Evolutionary conservation across 2,797 vertebrate genomes (phyloP), one percentile per base, ranked within the genome.

Genomic region (Falco rusticolus): DNA sequence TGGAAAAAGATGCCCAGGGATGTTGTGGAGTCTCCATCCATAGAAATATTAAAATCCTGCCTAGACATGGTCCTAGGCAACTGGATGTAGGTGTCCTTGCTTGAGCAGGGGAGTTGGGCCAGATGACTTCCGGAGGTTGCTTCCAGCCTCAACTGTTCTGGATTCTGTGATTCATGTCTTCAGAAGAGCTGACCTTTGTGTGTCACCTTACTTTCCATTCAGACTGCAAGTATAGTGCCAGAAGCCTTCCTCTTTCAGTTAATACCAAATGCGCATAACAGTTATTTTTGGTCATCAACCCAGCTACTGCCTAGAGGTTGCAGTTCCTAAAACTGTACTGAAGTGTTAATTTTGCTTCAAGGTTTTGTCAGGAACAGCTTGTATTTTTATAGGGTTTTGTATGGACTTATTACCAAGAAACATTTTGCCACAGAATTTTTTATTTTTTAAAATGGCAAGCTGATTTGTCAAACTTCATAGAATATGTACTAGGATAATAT

Each of bases 271-370:
- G 13, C 34, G 12, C 59, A 69, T 84, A 76, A 72, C 19, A 94
- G 6, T n/a, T 65, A n/a, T 59, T 82, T 89, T 77, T 77, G 22
- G 51, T 83, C 53, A 76, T 70, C 53, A 79, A 34, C 28, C 63
- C 17, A 76, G 63, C 39, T 89, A 80, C 28, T 68, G 56, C 84
- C 57, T 87, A 71, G 81, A 85, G 75, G 74, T 39, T 93, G 68
- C 78, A 94, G 64, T 84, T 91, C 71, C 37, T 92, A 71, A 80
- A 94, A 87, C 57, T 83, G 56, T 83, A 63, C 41, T 77, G 56
- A 89, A 87, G 81, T 71, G 84, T 89, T 94, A 71, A 85, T 83
- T 94, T 89, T 39, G 9, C 33, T 86, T 84, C 57, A 75, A 90
- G 64, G 13, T 78, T 96, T 88, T 78, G 41, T 95, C 61, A 79